Percentiles rank a stretch among this genome's conserved stretches.
Conservation (phyloP, 2,113 vertebrate genomes). For the Butorides virescens region DNA sequence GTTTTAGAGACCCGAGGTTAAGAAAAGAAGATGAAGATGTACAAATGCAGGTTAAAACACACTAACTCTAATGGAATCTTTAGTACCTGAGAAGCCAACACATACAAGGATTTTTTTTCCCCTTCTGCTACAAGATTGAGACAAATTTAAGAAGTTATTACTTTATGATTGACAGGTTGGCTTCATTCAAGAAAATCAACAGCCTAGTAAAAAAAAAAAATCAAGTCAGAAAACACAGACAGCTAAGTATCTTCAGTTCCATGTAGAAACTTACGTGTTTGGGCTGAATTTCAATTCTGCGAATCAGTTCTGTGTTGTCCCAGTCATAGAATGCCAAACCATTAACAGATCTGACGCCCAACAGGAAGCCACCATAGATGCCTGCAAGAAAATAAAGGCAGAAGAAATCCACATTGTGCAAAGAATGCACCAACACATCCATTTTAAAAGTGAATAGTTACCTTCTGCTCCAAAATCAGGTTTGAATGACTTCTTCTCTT, state of each 20-base stretch:
- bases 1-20: background rate
- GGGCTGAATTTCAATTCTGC: constrained; percentile 98
- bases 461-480: constrained; percentile 99
- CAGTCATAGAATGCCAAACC: constrained; percentile 98
- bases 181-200: background rate
- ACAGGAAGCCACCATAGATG: constrained; percentile 93
- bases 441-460: constrained; percentile 40
- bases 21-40: background rate
- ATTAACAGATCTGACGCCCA: constrained; percentile 94
- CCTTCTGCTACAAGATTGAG: background rate
- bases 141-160: background rate
- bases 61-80: background rate
- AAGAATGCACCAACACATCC: background rate
- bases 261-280: constrained; percentile 84
- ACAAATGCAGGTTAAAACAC: background rate
- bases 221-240: background rate
- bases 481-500: constrained; percentile 98
- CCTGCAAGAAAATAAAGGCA: constrained; percentile 69
- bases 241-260: background rate
- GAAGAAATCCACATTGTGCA: background rate
- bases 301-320: constrained; percentile 96
- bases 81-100: background rate
- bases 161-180: background rate
- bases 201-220: background rate
- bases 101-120: background rate